Evolutionary conservation across 1,140 invertebrate genomes (phyloP), one percentile per base, ranked within the genome.

Genomic region (Neodiprion fabricii): DNA sequence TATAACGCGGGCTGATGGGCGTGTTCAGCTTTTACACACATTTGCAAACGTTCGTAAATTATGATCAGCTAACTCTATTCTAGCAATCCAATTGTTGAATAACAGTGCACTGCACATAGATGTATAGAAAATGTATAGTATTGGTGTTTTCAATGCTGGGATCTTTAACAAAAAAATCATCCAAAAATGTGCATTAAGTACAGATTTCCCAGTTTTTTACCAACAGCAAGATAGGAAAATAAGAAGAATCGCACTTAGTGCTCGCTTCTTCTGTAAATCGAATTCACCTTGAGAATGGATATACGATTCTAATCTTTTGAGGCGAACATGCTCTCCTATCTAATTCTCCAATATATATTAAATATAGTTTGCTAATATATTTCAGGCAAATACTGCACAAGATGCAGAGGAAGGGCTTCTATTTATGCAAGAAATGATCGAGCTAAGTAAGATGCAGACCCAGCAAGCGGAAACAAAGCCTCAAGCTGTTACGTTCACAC

Each of bases 381-480:
- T 89, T 70, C 83, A 97, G 96, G 97, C 97, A 11, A 92, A 93
- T 83, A 94, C 94, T 68, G 88, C 93, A 12, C 92, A 94, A 78
- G 95, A 97, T 83, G 97, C 96, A 1, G 95, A 98, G 83, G 95
- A 98, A 89, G 98, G 98, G 0, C 85, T 98, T 28, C 89, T 95
- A 48, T 99, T 99, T 82, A 99, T 99, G 96, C 95, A 98, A 82
- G 98, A 99, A 89, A 98, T 99, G 96, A 92, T 97, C 9, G 95
- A 98, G 87, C 87, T 97, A 67, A 96, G 96, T 49, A 95, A 95
- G 82, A 86, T 91, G 74, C 93, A 95, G 84, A 84, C 88, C 12
- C 88, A 92, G 75, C 90, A 91, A 79, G 87, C 90, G n/a, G 89
- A 92, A 77, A 90, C 90, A 14, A 88, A 91, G 65, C 89, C 91